phyloP scores from a whole-genome alignment of 2,888 invertebrate species.

The Crossocerus cetratus region DNA sequence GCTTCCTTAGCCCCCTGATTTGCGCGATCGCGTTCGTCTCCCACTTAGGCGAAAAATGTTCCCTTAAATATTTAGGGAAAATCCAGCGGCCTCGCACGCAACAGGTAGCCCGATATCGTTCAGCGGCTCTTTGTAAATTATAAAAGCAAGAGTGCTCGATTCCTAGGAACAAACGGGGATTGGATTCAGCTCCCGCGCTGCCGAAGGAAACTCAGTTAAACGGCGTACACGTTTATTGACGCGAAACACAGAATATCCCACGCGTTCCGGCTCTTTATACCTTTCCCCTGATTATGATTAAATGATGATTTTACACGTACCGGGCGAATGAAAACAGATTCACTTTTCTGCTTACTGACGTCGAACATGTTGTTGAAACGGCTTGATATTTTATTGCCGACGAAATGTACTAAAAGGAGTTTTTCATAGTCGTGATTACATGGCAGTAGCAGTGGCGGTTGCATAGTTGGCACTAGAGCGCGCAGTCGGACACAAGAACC shows the following conservation, averaged over 20 bases:
- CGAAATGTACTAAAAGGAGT: too few species aligned
- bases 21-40: conserved; percentile 10
- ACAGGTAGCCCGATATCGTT: conserved; percentile 52
- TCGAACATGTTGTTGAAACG: too few species aligned
- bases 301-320: too few species aligned
- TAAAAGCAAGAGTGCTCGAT: conserved; percentile 32
- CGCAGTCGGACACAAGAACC: conserved; percentile 9
- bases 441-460: too few species aligned
- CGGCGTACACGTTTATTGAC: too few species aligned
- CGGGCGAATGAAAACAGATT: background rate
- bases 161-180: background rate
- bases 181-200: too few species aligned
- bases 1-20: conserved; percentile 6
- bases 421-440: too few species aligned
- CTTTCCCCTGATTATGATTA: too few species aligned
- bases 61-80: conserved; percentile 52
- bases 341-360: background rate
- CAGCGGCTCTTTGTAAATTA: conserved; percentile 28
- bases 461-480: background rate
- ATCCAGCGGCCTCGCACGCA: conserved; percentile 37
- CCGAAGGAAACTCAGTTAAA: too few species aligned
- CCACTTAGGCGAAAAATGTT: background rate
- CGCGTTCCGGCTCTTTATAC: too few species aligned
- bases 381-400: too few species aligned
- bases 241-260: too few species aligned